A percentile compares a stretch with the other conserved stretches of the same genome.
Evolutionary conservation across 2,797 vertebrate species (phyloP).

Genomic region (Rhinogobio ventralis): DNA sequence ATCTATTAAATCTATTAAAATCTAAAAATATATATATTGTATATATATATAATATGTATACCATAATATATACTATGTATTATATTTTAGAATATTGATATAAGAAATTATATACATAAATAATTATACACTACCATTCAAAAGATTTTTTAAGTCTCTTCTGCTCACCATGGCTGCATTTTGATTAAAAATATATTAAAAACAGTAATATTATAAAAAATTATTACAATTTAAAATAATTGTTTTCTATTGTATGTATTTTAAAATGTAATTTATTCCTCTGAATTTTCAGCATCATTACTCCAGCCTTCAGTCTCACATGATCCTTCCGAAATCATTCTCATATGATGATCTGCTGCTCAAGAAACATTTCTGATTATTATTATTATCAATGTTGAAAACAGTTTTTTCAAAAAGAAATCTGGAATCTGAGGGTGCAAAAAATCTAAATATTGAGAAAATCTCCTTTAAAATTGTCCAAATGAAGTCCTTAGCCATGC

Average conservation of each 20-base stretch:
- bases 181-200: background rate
- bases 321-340: constrained; percentile 4
- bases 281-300: background rate
- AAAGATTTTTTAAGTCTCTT: background rate
- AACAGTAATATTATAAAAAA: background rate
- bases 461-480: too few relatives aligned
- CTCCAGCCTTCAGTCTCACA: background rate
- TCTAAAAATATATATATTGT: background rate
- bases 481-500: too few relatives aligned
- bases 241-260: background rate
- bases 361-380: background rate
- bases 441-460: too few relatives aligned
- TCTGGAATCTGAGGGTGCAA: too few relatives aligned
- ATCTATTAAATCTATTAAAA: too few relatives aligned
- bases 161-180: background rate
- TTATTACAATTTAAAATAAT: background rate
- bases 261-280: background rate
- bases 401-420: too few relatives aligned
- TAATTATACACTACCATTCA: background rate
- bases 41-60: background rate
- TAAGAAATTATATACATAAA: background rate
- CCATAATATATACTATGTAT: too few relatives aligned
- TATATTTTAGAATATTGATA: too few relatives aligned
- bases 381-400: background rate
- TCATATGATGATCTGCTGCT: background rate